Percentiles rank a stretch among this genome's conserved stretches.
phyloP scores from a whole-genome alignment of 1,140 invertebrate species.

The Radopholus similis region DNA sequence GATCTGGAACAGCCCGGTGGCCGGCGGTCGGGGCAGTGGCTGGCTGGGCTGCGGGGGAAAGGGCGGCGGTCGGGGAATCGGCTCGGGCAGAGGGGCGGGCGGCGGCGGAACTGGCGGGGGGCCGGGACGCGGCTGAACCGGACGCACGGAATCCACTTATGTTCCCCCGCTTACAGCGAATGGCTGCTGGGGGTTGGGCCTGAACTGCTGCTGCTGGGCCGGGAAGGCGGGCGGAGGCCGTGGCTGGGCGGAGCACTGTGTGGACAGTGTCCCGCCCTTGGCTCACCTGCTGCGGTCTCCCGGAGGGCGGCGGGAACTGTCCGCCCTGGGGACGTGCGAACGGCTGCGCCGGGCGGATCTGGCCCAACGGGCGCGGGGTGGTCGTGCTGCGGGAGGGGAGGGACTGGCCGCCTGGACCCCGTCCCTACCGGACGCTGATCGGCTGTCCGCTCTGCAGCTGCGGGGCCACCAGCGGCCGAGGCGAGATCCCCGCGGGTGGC shows the following conservation, averaged over 20 bases:
- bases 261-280: too few species aligned
- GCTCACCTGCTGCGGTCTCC: too few species aligned
- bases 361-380: background rate
- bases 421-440: constrained; percentile 33
- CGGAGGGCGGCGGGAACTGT: too few species aligned
- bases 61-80: constrained; percentile 32
- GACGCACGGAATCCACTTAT: too few species aligned
- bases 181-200: background rate
- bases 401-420: background rate
- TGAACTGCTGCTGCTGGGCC: constrained; percentile 15
- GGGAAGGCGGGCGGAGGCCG: background rate
- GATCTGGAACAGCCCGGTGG: background rate
- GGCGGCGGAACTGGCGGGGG: constrained; percentile 21
- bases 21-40: constrained; percentile 31
- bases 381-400: constrained; percentile 12
- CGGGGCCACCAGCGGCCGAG: constrained; percentile 20
- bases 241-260: background rate
- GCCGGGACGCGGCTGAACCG: constrained; percentile 13
- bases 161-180: too few species aligned
- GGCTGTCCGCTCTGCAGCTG: constrained; percentile 26
- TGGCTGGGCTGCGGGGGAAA: constrained; percentile 39
- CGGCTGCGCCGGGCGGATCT: background rate
- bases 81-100: constrained; percentile 39
- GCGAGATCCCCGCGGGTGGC: constrained; percentile 26
- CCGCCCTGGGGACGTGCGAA: constrained; percentile 11